Percentiles rank a stretch among this genome's conserved stretches.
phyloP scores from a whole-genome alignment of 2,797 vertebrate species.

The Oreortyx pictus region DNA sequence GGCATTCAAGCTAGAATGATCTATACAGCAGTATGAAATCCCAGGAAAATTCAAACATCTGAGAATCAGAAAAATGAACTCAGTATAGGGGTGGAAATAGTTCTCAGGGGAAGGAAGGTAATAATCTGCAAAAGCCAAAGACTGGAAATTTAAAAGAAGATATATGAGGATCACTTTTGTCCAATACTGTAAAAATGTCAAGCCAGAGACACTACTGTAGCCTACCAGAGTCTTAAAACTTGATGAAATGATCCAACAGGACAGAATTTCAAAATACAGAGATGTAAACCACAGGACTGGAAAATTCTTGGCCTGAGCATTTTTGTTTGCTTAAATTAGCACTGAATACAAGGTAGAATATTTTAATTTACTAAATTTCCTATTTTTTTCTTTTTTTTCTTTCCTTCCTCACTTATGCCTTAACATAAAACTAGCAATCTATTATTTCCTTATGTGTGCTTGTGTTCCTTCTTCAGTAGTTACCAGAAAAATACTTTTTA shows the following conservation, averaged over 20 bases:
- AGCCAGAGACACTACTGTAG: neutral
- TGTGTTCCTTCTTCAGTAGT: neutral
- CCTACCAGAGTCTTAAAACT: neutral
- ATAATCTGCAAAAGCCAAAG: neutral
- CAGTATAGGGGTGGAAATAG: neutral
- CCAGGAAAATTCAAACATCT: neutral
- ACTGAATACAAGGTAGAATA: neutral
- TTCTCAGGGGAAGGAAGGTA: neutral
- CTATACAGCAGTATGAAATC: neutral
- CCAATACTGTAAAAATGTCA: neutral
- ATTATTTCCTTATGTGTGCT: neutral
- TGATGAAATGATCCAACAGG: neutral
- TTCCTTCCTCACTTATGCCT: accelerated
- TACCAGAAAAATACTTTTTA: neutral
- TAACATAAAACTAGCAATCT: neutral
- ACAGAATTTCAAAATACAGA: neutral
- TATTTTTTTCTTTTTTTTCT: neutral
- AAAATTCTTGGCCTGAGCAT: neutral
- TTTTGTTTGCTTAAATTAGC: neutral
- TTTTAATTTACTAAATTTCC: neutral
- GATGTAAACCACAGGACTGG: neutral
- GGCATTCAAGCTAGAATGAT: neutral
- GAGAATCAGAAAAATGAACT: neutral
- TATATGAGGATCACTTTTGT: neutral
- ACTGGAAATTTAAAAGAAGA: neutral